A percentile compares a stretch with the other conserved stretches of the same genome.
phyloP scores from a whole-genome alignment of 2,888 invertebrate species.

The Eristalis tenax region DNA sequence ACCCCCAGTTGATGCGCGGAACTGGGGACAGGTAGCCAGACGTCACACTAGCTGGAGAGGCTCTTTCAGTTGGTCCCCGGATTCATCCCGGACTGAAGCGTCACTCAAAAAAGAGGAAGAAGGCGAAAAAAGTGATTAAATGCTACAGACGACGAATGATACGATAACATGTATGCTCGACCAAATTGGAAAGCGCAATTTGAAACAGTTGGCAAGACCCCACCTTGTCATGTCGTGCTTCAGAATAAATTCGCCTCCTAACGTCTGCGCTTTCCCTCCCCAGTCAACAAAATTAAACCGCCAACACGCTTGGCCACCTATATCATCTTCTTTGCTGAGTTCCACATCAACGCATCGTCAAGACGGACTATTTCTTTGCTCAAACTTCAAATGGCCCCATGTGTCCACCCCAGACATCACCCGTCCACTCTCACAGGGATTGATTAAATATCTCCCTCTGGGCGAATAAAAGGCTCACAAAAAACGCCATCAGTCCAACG shows the following conservation, averaged over 20 bases:
- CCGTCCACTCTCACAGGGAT: conserved; percentile 14
- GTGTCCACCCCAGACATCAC: not conserved
- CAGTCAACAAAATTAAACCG: not conserved
- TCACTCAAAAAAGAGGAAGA: too few species aligned
- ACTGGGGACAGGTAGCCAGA: too few species aligned
- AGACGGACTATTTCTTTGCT: not conserved
- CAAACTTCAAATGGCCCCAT: not conserved
- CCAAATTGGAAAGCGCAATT: too few species aligned
- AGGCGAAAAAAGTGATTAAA: too few species aligned
- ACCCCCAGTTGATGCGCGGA: too few species aligned
- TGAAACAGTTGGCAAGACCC: too few species aligned
- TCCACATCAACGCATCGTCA: not conserved
- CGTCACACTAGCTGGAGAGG: too few species aligned
- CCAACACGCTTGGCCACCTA: not conserved
- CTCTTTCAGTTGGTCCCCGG: too few species aligned
- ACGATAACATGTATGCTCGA: too few species aligned
- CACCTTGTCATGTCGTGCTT: too few species aligned
- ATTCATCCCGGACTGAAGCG: too few species aligned
- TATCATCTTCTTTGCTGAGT: not conserved
- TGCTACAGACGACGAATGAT: too few species aligned
- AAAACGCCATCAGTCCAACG: conserved; percentile 12
- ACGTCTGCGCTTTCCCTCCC: not conserved
- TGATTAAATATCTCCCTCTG: conserved; percentile 38
- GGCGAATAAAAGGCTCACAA: conserved; percentile 28
- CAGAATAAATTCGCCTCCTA: not conserved